Conservation (phyloP, 2,797 vertebrate genomes). For the Emys orbicularis region DNA sequence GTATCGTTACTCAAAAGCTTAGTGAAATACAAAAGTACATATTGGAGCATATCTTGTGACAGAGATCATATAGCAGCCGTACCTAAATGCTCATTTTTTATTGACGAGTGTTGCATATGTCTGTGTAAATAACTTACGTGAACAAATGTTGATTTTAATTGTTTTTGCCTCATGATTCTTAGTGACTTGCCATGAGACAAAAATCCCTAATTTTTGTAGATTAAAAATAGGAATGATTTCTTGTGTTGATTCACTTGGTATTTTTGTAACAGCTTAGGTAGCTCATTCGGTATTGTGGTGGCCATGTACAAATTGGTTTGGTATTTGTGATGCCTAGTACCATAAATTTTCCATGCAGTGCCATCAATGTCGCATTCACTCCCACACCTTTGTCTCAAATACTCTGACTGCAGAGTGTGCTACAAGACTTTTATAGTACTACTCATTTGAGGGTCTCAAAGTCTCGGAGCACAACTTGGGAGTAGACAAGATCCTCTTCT, state of each 20-base stretch:
- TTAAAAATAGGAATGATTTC: slow-evolving; percentile 24
- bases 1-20: background rate
- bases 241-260: slow-evolving; percentile 18
- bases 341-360: too few relatives aligned
- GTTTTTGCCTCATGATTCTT: background rate
- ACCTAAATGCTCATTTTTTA: background rate
- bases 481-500: background rate
- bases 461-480: background rate
- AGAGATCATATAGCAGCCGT: slow-evolving; percentile 5
- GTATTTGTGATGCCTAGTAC: background rate
- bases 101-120: background rate
- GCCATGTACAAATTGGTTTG: background rate
- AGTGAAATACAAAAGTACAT: background rate
- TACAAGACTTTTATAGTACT: background rate
- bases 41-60: background rate
- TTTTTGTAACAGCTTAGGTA: slow-evolving; percentile 10
- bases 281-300: background rate
- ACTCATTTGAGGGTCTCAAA: slow-evolving; percentile 8
- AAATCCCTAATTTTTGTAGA: background rate
- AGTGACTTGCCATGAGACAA: background rate
- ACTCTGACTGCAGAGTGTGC: too few relatives aligned
- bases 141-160: slow-evolving; percentile 6
- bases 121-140: background rate
- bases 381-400: too few relatives aligned
- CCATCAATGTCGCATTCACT: too few relatives aligned